Percentiles rank a stretch among this genome's conserved stretches.
Evolutionary conservation across 2,888 invertebrate genomes (phyloP).

Genomic region (Automeris io): DNA sequence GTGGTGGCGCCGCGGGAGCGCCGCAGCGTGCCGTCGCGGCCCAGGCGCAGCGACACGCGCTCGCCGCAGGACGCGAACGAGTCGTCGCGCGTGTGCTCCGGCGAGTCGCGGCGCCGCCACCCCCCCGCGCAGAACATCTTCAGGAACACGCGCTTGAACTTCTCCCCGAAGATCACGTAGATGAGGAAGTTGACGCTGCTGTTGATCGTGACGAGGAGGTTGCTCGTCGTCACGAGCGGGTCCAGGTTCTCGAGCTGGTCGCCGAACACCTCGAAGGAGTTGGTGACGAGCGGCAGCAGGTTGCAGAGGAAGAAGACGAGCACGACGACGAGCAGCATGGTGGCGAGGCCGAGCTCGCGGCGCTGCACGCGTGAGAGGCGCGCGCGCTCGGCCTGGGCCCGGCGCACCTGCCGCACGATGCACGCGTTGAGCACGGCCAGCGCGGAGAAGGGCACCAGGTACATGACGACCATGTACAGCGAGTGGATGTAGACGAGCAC

Average conservation of each 20-base stretch:
- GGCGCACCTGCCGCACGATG: conserved; percentile 92
- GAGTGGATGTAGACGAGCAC: conserved; percentile 94
- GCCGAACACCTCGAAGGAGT: conserved; percentile 89
- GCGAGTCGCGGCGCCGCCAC: conserved; percentile 79
- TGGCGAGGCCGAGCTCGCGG: conserved; percentile 94
- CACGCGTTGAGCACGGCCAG: conserved; percentile 93
- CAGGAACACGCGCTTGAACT: conserved; percentile 92
- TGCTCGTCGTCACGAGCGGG: conserved; percentile 87
- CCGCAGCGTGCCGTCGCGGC: conserved; percentile 59
- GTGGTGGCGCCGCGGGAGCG: conserved; percentile 30
- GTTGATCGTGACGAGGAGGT: conserved; percentile 96
- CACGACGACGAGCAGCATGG: conserved; percentile 96
- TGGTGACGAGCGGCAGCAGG: conserved; percentile 89
- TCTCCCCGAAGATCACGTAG: conserved; percentile 98
- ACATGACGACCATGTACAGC: conserved; percentile 96
- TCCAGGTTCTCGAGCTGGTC: conserved; percentile 66
- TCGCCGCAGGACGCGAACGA: conserved; percentile 89
- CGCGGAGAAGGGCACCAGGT: conserved; percentile 92
- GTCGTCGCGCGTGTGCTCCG: conserved; percentile 85
- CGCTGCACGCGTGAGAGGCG: conserved; percentile 92
- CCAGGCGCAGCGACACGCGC: conserved; percentile 80
- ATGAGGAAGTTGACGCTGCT: conserved; percentile 98
- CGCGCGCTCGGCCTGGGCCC: conserved; percentile 93
- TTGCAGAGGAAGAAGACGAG: conserved; percentile 96
- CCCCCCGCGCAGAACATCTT: conserved; percentile 84